phyloP scores from a whole-genome alignment of 2,113 vertebrate genomes.

The Sciurus niger region DNA sequence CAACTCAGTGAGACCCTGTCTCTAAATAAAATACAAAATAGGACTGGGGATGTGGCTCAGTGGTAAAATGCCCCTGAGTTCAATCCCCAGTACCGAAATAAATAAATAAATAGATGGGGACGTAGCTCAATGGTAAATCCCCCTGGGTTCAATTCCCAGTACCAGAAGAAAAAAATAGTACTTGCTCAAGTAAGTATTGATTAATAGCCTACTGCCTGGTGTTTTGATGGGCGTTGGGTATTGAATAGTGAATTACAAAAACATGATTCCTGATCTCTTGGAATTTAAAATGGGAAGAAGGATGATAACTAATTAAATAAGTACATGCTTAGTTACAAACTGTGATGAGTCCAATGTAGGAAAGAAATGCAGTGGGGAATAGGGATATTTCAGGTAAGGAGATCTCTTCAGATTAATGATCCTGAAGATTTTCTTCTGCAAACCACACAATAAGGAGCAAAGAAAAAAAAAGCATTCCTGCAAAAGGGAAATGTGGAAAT shows the following conservation, averaged over 20 bases:
- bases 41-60: too few relatives aligned
- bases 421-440: not conserved
- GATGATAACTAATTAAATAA: not conserved
- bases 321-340: conserved; percentile 30
- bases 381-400: not conserved
- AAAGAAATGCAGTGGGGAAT: not conserved
- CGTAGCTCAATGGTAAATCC: too few relatives aligned
- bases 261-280: not conserved
- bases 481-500: not conserved
- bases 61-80: too few relatives aligned
- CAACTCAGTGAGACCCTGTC: too few relatives aligned
- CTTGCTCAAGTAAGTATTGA: not conserved
- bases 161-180: too few relatives aligned
- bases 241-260: not conserved
- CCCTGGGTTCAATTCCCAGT: too few relatives aligned
- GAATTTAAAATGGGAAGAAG: not conserved
- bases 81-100: too few relatives aligned
- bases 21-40: too few relatives aligned
- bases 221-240: not conserved
- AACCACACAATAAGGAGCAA: not conserved
- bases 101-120: too few relatives aligned
- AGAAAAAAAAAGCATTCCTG: not conserved
- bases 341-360: not conserved
- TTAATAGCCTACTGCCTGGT: not conserved
- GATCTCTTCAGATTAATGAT: conserved; percentile 10